Conservation (phyloP, 2,797 vertebrate species). For the Hypotaenidia philippensis region DNA sequence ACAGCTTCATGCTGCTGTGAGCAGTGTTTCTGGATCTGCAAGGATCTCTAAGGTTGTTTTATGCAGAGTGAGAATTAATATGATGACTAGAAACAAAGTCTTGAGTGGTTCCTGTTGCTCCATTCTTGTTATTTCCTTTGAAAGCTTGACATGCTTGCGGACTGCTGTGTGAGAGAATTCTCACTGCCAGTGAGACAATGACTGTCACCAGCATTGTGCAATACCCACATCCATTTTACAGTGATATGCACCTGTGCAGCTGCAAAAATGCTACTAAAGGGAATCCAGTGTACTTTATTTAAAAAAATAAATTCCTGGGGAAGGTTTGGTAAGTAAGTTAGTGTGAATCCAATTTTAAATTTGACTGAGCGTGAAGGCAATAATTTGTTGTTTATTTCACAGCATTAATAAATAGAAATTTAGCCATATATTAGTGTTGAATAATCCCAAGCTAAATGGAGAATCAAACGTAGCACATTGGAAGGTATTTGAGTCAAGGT, state of each 20-base stretch:
- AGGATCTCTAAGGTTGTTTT: background rate
- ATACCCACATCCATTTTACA: background rate
- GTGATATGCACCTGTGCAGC: background rate
- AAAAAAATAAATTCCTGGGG: background rate
- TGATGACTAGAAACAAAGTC: background rate
- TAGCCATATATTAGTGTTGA: background rate
- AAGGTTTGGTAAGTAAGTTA: background rate
- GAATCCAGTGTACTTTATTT: background rate
- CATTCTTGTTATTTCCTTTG: background rate
- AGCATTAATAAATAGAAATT: background rate
- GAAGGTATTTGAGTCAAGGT: background rate
- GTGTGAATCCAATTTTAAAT: background rate
- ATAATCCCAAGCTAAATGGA: background rate
- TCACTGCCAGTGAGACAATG: background rate
- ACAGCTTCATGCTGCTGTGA: background rate
- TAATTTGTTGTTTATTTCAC: background rate
- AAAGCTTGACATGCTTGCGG: background rate
- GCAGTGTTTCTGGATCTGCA: background rate
- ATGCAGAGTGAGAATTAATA: background rate
- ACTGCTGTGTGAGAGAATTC: background rate
- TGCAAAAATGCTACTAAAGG: slow-evolving; percentile 13
- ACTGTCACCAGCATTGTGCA: background rate
- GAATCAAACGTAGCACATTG: background rate
- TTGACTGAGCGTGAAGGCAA: background rate
- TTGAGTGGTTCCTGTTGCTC: background rate